Conservation (phyloP, 2,113 vertebrate genomes). For the Paraplagusia blochii region DNA sequence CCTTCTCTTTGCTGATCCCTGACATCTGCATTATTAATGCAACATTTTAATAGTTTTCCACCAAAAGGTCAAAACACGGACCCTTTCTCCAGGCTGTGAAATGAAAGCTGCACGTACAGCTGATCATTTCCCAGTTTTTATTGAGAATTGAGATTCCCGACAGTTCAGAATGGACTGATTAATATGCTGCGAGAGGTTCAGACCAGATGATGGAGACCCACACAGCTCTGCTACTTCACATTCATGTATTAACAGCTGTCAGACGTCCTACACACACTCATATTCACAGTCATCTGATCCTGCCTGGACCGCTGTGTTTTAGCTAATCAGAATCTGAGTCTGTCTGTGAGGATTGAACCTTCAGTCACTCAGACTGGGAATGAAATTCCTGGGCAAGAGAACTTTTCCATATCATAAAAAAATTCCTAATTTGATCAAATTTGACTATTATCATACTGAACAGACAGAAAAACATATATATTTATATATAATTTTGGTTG, state of each 20-base stretch:
- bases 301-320: background rate
- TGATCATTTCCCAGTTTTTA: slow-evolving; percentile 25
- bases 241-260: slow-evolving; percentile 31
- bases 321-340: too few species aligned
- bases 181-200: slow-evolving; percentile 15
- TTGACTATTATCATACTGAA: too few species aligned
- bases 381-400: too few species aligned
- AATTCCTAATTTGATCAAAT: too few species aligned
- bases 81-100: slow-evolving; percentile 6
- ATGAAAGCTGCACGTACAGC: slow-evolving; percentile 16
- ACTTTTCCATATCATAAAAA: too few species aligned
- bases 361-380: too few species aligned
- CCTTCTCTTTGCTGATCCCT: background rate
- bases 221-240: background rate
- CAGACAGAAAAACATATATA: too few species aligned
- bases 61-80: slow-evolving; percentile 18
- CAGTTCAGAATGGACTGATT: slow-evolving; percentile 21
- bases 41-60: background rate
- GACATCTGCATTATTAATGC: slow-evolving; percentile 2
- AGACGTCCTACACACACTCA: slow-evolving; percentile 2
- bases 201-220: slow-evolving; percentile 28
- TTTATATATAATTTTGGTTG: too few species aligned
- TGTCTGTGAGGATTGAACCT: too few species aligned
- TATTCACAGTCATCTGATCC: slow-evolving; percentile 43
- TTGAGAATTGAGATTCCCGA: slow-evolving; percentile 23